phyloP scores from a whole-genome alignment of 2,797 vertebrate genomes.

The Trichosurus vulpecula region DNA sequence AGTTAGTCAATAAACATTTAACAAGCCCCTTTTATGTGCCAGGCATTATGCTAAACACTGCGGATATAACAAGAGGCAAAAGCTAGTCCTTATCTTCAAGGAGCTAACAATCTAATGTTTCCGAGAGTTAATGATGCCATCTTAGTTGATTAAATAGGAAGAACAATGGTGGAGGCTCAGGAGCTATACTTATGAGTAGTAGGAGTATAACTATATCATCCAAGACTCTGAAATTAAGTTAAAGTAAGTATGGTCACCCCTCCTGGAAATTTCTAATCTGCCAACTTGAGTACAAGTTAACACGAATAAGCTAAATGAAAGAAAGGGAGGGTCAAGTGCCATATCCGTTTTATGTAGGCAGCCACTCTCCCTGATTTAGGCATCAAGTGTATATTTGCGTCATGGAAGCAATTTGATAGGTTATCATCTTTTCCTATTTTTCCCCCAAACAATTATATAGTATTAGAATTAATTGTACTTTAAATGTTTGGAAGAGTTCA shows the following conservation, averaged over 20 bases:
- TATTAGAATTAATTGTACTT: neutral
- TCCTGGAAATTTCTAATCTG: neutral
- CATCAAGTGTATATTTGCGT: neutral
- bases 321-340: neutral
- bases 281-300: neutral
- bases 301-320: neutral
- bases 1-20: neutral
- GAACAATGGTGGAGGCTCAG: neutral
- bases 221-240: neutral
- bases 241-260: neutral
- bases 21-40: neutral
- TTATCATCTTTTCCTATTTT: neutral
- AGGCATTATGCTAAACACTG: neutral
- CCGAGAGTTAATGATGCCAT: neutral
- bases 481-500: neutral
- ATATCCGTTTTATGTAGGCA: neutral
- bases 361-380: neutral
- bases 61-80: neutral
- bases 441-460: neutral
- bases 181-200: neutral
- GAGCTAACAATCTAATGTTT: neutral
- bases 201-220: neutral
- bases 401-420: neutral
- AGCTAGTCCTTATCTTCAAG: neutral
- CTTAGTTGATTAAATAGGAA: neutral